phyloP scores from a whole-genome alignment of 2,888 invertebrate species.

The Dastarcus helophoroides region DNA sequence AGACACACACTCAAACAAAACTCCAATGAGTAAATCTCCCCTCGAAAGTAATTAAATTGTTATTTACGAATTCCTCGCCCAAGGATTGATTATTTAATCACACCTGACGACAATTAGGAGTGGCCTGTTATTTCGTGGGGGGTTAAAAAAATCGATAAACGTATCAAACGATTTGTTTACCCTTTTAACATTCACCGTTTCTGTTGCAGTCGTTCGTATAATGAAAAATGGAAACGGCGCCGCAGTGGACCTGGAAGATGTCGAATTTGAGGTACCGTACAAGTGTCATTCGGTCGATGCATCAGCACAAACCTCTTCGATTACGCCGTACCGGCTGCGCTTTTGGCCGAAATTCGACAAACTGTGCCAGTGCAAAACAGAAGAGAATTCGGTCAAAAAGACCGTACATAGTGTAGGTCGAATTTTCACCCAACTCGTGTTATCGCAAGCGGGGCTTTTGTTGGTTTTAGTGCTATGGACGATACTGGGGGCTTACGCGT shows the following conservation, averaged over 20 bases:
- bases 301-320: conserved; percentile 39
- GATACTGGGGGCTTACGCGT: conserved; percentile 48
- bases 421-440: conserved; percentile 40
- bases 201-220: conserved; percentile 19
- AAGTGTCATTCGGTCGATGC: conserved; percentile 27
- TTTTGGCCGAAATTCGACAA: conserved; percentile 41
- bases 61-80: no score
- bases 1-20: no score
- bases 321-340: conserved; percentile 43
- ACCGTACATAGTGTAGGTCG: conserved; percentile 29
- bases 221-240: conserved; percentile 27
- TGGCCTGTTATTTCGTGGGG: no score
- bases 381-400: conserved; percentile 29
- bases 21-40: no score
- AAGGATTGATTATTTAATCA: no score
- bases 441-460: conserved; percentile 49
- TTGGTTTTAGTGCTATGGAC: conserved; percentile 51
- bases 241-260: conserved; percentile 31
- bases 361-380: conserved; percentile 28
- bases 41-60: no score
- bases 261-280: conserved; percentile 28
- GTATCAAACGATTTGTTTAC: no score
- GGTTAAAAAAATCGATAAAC: no score
- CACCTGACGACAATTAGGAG: no score
- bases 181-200: no score